Evolutionary conservation across 1,140 invertebrate species (phyloP), one percentile per base, ranked within the genome.

Genomic region (Amphibalanus amphitrite): DNA sequence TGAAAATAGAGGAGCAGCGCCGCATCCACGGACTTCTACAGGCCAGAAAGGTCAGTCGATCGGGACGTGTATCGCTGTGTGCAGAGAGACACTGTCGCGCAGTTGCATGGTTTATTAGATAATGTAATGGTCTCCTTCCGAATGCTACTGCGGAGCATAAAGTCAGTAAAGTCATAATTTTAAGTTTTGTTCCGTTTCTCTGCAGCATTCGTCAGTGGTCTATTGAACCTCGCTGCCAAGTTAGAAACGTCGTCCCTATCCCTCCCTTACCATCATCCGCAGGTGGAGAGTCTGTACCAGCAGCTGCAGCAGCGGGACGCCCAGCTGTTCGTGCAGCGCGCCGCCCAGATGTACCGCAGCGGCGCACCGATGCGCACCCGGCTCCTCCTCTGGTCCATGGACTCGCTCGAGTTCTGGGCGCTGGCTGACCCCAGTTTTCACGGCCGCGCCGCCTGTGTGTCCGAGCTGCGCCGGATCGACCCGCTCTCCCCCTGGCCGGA

Each of bases 291-390:
- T 77, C 81, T 98, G 0, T 92, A 95, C 78, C 85, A 86, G 0
- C 90, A 88, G 76, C 82, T 97, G 71, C 87, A 88, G 25, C 90
- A 90, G 73, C 93, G 93, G 78, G 96, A 95, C 79, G 89, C 92
- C 0, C 90, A 96, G 77, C 96, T 98, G 74, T 99, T 98, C 80
- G 89, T 98, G 59, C 91, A 97, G 78, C 83, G 94, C 65, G 94
- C 91, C 67, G 87, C 4, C 6, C 87, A 92, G 77, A 87, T 94
- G 81, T 89, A 89, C 72, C 38, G 17, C 6, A 82, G 86, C 25
- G 84, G 86, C 23, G 75, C 75, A 0, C 87, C 89, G 15, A 85
- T 88, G 73, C 82, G 92, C 71, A 90, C 89, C 0, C 84, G 90
- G 64, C 79, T 95, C 0, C 89, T 94, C 74, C 86, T 88, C 0